Base-by-base conservation (phyloP, 2,113 vertebrate genomes). In the Planiliza haematocheilus region DNA sequence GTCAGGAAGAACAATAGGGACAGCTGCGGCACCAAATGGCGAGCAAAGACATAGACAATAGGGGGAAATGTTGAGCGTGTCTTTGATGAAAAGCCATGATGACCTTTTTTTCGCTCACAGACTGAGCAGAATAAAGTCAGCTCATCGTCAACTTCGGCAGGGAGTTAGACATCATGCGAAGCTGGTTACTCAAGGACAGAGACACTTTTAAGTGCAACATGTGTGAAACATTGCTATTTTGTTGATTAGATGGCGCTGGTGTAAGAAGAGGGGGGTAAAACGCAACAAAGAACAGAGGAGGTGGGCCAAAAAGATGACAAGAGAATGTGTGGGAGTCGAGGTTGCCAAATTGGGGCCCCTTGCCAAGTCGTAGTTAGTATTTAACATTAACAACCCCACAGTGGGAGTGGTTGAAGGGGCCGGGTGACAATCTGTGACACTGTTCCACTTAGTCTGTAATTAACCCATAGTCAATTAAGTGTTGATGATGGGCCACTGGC, bases 391-490 rank as follows among this genome's bases (percentile, higher is more conserved):
- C 86, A 88, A 87, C 91, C 81, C 87, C 84, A 80, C 85, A 87
- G 92, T 88, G 92, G 94, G 86, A 87, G 87, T 41, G 82, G 77
- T 68, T 81, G 84, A 84, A 72, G 85, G 74, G 51, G 88, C 86
- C 37, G 59, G 77, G 77, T 92, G 91, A 90, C 91, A 92, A 64
- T 88, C 78, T 65, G 80, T 75, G 16, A 55, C 73, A 48, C 68
- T 68, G 18, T 69, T 86, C 86, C 70, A 68, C 84, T 88, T 66
- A 82, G 70, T 84, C 46, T 92, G 90, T 86, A 90, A 92, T 93
- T 93, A 93, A 88, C 88, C 86, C 86, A 50, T 75, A 88, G 87
- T 88, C 89, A 89, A 89, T 92, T 89, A 91, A 87, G 80, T 17
- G 74, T 65, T 50, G 79, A 85, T 87, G 88, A 90, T 71, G 79